A percentile compares a stretch with the other conserved stretches of the same genome.
phyloP scores from a whole-genome alignment of 2,797 vertebrate genomes.

The Sebastes goodei region DNA sequence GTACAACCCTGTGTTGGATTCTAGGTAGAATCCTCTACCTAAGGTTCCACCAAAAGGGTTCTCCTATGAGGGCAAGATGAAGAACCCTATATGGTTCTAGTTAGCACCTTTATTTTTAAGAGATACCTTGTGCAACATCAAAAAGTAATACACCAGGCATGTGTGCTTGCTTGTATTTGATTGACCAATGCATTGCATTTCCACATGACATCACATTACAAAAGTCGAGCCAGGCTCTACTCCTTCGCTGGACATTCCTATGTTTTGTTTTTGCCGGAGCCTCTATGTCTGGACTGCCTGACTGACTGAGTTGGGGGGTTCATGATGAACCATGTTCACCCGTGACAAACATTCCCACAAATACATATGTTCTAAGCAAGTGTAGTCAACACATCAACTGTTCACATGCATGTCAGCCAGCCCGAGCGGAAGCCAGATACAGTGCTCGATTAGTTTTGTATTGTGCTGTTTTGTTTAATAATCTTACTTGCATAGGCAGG shows the following conservation, averaged over 20 bases:
- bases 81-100: neutral
- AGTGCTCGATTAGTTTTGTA: neutral
- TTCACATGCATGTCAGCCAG: neutral
- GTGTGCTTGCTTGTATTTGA: no score
- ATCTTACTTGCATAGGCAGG: slow-evolving; percentile 97
- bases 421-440: neutral
- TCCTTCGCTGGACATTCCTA: no score
- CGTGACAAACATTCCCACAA: neutral
- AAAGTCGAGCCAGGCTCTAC: neutral
- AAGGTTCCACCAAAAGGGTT: neutral
- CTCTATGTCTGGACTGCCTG: neutral
- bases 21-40: neutral
- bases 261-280: no score
- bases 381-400: neutral
- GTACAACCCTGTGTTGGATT: neutral
- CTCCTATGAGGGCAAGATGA: neutral
- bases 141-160: neutral
- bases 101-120: neutral
- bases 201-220: neutral
- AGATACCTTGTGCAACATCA: neutral
- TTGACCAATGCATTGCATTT: no score
- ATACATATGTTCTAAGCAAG: neutral
- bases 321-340: neutral
- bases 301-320: neutral
- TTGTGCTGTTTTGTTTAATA: neutral